Percentiles rank a stretch among this genome's conserved stretches.
phyloP scores from a whole-genome alignment of 35 echinoderm and acorn worm genomes.

The Apostichopus japonicus region DNA sequence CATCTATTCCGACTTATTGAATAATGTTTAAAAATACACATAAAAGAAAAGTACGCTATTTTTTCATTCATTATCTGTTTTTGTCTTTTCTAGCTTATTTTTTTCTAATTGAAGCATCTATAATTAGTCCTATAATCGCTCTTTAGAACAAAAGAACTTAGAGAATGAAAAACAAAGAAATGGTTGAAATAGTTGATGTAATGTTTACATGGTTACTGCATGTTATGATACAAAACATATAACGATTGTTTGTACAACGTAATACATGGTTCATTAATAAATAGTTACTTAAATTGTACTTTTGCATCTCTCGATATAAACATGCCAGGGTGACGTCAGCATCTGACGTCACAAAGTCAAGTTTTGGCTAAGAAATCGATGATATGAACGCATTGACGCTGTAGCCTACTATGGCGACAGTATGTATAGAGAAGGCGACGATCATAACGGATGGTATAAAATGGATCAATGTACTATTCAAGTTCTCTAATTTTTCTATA shows the following conservation, averaged over 20 bases:
- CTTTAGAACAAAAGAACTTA: too few species aligned
- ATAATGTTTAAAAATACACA: too few species aligned
- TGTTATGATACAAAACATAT: too few species aligned
- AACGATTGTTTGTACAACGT: neutral
- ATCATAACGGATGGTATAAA: neutral
- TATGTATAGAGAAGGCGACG: neutral
- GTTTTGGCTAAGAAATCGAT: neutral
- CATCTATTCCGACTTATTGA: too few species aligned
- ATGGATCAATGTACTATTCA: neutral
- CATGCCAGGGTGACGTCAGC: neutral
- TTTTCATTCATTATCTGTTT: too few species aligned
- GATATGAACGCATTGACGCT: neutral
- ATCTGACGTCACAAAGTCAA: neutral
- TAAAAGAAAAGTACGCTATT: too few species aligned
- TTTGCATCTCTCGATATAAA: neutral
- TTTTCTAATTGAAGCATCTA: too few species aligned
- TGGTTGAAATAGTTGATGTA: too few species aligned
- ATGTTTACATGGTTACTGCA: too few species aligned
- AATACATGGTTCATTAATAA: neutral
- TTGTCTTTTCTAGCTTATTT: too few species aligned
- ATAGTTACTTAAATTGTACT: neutral
- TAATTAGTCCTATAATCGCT: too few species aligned
- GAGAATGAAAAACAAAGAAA: too few species aligned
- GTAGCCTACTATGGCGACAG: neutral
- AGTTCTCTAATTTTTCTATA: neutral